These are phyloP conservation scores for Cladopsammia gracilis DNA, from an alignment of 64 coral and sea anemone species.

Conservation along the genomic window DNA sequence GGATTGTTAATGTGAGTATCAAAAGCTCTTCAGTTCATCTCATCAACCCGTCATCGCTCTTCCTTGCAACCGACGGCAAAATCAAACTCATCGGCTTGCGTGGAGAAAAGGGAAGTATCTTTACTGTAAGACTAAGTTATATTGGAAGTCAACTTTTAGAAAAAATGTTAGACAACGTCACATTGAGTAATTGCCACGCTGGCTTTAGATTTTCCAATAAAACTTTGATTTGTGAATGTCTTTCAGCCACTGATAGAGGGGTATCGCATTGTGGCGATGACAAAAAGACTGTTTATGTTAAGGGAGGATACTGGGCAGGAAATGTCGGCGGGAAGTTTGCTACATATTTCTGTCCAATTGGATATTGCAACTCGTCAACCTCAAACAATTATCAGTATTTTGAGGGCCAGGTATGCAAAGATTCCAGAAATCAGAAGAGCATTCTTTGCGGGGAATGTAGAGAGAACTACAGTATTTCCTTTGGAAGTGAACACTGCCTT, in stretches of 20 bases:
- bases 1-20: slow-evolving; percentile 70
- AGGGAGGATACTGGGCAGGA: slow-evolving; percentile 88
- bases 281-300: slow-evolving; percentile 59
- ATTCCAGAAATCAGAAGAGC: slow-evolving; percentile 26
- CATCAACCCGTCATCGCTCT: neutral
- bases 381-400: slow-evolving; percentile 47
- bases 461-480: slow-evolving; percentile 35
- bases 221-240: slow-evolving; percentile 30
- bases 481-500: slow-evolving; percentile 70
- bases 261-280: slow-evolving; percentile 55
- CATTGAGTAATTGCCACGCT: slow-evolving; percentile 43
- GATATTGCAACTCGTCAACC: slow-evolving; percentile 51
- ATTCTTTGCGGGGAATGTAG: slow-evolving; percentile 78
- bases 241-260: slow-evolving; percentile 17
- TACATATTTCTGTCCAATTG: slow-evolving; percentile 70
- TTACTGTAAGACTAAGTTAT: neutral
- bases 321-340: slow-evolving; percentile 46
- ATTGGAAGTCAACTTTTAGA: slow-evolving; percentile 2
- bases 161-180: neutral
- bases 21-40: neutral
- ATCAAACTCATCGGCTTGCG: neutral
- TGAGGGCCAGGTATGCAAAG: slow-evolving; percentile 55
- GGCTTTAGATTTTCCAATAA: slow-evolving; percentile 45
- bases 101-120: neutral
- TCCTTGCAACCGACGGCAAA: neutral